Conservation (phyloP, 2,888 invertebrate species). For the Hedya salicella region DNA sequence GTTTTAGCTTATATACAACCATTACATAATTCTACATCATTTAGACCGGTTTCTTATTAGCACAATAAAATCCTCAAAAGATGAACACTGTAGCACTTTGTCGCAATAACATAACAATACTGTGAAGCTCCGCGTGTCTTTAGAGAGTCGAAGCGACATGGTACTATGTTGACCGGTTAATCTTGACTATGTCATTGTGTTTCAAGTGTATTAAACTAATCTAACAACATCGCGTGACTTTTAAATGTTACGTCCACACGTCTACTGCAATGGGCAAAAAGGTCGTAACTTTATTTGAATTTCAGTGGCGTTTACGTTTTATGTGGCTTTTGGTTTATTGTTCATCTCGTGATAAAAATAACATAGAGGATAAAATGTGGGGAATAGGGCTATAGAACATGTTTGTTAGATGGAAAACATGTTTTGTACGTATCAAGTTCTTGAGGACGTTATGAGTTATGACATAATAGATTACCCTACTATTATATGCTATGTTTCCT, state of each 20-base stretch:
- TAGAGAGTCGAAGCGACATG: background rate
- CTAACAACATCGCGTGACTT: constrained; percentile 8
- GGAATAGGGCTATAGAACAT: background rate
- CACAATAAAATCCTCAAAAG: constrained; percentile 3
- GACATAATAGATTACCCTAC: too few species aligned
- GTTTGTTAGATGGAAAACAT: background rate
- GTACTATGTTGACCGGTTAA: background rate
- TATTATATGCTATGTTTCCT: too few species aligned
- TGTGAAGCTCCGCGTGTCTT: background rate
- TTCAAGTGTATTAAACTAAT: background rate
- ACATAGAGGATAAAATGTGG: constrained; percentile 1
- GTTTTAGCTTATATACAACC: constrained; percentile 1
- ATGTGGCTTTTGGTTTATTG: background rate
- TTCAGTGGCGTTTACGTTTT: background rate
- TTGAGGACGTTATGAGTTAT: too few species aligned
- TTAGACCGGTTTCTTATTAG: constrained; percentile 13
- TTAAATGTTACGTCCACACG: background rate
- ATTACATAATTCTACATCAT: constrained; percentile 8
- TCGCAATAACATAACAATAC: background rate
- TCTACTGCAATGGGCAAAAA: background rate
- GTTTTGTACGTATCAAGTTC: too few species aligned
- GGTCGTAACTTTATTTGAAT: too few species aligned
- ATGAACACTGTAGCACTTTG: background rate
- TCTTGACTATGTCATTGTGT: background rate
- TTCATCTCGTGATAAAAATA: constrained; percentile 5